Evolutionary conservation across 37 sponge, comb jelly and placozoan genomes (phyloP), one percentile per base, ranked within the genome.

Genomic region (Ephydatia muelleri): DNA sequence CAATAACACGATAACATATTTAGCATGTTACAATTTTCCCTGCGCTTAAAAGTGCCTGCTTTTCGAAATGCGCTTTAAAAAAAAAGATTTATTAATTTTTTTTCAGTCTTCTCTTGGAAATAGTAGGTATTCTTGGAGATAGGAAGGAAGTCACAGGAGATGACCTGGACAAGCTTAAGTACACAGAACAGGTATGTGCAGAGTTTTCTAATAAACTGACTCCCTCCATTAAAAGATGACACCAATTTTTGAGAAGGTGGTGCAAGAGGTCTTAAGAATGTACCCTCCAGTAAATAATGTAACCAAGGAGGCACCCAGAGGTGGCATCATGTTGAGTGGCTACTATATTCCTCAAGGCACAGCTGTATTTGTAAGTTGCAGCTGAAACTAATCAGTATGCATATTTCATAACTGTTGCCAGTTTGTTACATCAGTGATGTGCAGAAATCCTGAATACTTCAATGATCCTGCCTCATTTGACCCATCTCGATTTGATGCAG

Each of bases 401-500:
- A 43, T 12, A n/a, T 74, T 32, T 34, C 35, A 43, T 9, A 43
- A 36, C 31, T 4, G 13, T 38, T 48, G 35, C 29, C 49, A 79
- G 80, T 9, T 79, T 28, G 67, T 32, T 27, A 47, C 32, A 1
- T 47, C 32, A 22, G 64, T 64, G 29, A 65, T 31, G 32, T 65
- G 31, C 12, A 48, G 80, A 57, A 30, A 36, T 11, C 27, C 5
- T 2, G 35, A 35, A 34, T 76, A 76, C 35, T 76, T 76, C 16
- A 34, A 19, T 30, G 77, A 76, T 76, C 77, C 77, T 8, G 77
- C 33, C 11, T 0, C 12, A 34, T 76, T 76, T 34, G 35, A 76
- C 37, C 77, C 77, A 22, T 37, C 33, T 34, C 35, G 77, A 76
- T 76, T 76, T 76, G 77, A 76, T 39, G 27, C 48, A 38, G 77